These are phyloP conservation scores for Oreonectes daqikongensis DNA, from an alignment of 2,797 vertebrate genomes.

Conservation along the genomic window DNA sequence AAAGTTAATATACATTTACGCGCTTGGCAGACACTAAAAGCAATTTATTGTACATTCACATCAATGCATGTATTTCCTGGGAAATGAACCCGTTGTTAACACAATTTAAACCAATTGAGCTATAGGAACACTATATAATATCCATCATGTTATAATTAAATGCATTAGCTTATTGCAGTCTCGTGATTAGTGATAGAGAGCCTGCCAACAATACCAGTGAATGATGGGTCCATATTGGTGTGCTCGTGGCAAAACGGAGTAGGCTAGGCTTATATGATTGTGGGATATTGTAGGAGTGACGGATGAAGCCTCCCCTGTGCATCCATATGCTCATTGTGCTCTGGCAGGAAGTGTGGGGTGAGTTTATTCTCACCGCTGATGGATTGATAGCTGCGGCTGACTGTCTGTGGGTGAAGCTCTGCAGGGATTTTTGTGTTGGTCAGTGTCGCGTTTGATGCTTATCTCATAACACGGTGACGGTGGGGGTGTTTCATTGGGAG, in stretches of 20 bases:
- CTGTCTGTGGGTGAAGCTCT: constrained; percentile 43
- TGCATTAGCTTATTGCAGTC: constrained; percentile 2
- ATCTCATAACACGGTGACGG: constrained; percentile 20
- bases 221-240: constrained; percentile 24
- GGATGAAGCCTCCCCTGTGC: constrained; percentile 43
- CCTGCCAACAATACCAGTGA: constrained; percentile 18
- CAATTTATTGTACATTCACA: too few species aligned
- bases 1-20: too few species aligned
- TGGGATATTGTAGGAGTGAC: constrained; percentile 47
- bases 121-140: neutral
- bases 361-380: constrained; percentile 48
- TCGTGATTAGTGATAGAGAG: constrained; percentile 11
- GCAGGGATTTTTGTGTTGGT: constrained; percentile 21
- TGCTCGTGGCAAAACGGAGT: constrained; percentile 21
- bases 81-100: too few species aligned
- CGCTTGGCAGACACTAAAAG: too few species aligned
- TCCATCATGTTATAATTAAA: constrained; percentile 24
- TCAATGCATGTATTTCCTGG: too few species aligned
- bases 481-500: constrained; percentile 17
- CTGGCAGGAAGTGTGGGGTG: constrained; percentile 41
- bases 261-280: too few species aligned
- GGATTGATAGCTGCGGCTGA: constrained; percentile 52
- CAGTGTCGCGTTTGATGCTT: constrained; percentile 17
- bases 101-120: too few species aligned
- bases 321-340: constrained; percentile 47